These are phyloP conservation scores for Tethea ocularis DNA, from an alignment of 2,888 invertebrate species.

Conservation along the genomic window DNA sequence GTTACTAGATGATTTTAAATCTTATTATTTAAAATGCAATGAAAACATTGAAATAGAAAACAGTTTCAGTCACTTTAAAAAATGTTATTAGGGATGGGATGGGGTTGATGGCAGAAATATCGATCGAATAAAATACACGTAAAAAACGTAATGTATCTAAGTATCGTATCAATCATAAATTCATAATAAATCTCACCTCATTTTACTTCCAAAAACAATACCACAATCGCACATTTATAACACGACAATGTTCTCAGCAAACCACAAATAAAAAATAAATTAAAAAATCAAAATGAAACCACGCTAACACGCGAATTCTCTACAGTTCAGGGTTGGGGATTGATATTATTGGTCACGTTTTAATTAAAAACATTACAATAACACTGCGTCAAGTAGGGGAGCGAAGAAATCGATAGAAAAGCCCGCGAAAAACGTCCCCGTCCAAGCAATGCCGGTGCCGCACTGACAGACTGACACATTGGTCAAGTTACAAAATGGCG, in stretches of 20 bases:
- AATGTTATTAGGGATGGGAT: not conserved
- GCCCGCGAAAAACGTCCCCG: slow-evolving; percentile 47
- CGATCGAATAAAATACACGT: not conserved
- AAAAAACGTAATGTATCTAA: not conserved
- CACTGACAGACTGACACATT: slow-evolving; percentile 54
- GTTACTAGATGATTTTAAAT: too few species aligned
- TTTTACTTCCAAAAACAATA: slow-evolving; percentile 49
- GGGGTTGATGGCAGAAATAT: not conserved
- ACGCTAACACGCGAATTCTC: slow-evolving; percentile 50
- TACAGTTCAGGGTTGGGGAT: slow-evolving; percentile 28
- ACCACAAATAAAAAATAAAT: slow-evolving; percentile 26
- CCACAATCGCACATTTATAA: slow-evolving; percentile 24
- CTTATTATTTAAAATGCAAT: not conserved
- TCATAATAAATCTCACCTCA: slow-evolving; percentile 47
- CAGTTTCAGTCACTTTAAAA: not conserved
- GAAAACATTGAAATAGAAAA: not conserved
- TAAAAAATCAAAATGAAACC: slow-evolving; percentile 39
- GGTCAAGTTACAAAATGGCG: slow-evolving; percentile 59
- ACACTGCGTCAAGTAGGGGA: slow-evolving; percentile 45
- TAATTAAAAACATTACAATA: slow-evolving; percentile 64
- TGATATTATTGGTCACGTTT: slow-evolving; percentile 62
- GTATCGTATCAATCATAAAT: slow-evolving; percentile 19
- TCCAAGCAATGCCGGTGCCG: slow-evolving; percentile 46
- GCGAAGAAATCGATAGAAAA: slow-evolving; percentile 56
- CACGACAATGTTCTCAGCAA: slow-evolving; percentile 36